These are phyloP conservation scores for Gallinago undulata DNA, from an alignment of 2,113 vertebrate species.

Conservation along the genomic window DNA sequence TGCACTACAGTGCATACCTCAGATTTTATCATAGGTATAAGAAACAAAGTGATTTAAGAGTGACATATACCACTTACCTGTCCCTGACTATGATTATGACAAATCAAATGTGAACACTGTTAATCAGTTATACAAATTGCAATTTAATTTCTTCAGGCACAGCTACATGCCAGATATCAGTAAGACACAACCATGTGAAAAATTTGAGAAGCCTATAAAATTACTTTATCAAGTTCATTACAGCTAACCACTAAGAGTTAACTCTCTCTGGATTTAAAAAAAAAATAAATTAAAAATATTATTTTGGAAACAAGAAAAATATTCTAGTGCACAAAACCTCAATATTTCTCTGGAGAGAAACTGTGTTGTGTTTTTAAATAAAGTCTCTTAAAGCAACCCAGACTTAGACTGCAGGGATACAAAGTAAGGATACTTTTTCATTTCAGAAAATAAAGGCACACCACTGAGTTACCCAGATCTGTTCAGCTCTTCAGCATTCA, in stretches of 20 bases:
- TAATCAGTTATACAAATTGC: background rate
- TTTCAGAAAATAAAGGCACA: background rate
- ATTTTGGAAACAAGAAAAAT: background rate
- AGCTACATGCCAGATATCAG: background rate
- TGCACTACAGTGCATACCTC: fast-evolving
- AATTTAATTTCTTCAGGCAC: background rate
- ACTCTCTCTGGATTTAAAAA: background rate
- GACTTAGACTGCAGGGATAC: background rate
- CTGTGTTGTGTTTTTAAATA: background rate
- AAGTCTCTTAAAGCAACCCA: background rate
- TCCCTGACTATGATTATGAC: background rate
- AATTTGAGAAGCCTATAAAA: background rate
- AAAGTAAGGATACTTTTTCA: background rate
- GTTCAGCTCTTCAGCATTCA: background rate
- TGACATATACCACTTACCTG: background rate
- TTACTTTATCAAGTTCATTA: background rate
- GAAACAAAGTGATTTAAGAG: background rate
- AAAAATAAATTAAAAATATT: background rate
- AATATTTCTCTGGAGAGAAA: background rate
- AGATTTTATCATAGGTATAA: background rate
- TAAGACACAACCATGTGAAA: background rate
- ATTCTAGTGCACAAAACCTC: background rate
- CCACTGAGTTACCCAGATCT: background rate
- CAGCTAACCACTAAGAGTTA: background rate
- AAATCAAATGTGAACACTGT: background rate